Conservation (phyloP, 1,140 invertebrate genomes). For the Tetranychus cinnabarinus region DNA sequence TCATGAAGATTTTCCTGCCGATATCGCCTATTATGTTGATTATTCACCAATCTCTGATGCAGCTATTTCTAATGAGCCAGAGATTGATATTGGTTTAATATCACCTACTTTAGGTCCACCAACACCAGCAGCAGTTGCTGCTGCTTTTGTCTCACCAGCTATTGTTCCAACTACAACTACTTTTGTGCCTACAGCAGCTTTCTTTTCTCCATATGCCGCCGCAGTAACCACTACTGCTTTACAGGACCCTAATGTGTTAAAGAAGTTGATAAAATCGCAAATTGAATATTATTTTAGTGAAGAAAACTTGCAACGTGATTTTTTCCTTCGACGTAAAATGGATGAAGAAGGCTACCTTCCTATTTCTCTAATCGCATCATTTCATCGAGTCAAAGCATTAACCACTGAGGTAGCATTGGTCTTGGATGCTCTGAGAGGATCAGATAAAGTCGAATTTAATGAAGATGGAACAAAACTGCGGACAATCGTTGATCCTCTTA, state of each 20-base stretch:
- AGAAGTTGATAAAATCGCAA: background rate
- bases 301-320: slow-evolving; percentile 83
- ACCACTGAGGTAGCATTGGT: slow-evolving; percentile 62
- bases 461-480: slow-evolving; percentile 53
- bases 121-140: background rate
- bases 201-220: background rate
- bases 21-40: background rate
- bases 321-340: slow-evolving; percentile 92
- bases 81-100: background rate
- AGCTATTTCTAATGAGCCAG: background rate
- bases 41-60: background rate
- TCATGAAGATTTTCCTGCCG: background rate
- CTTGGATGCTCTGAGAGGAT: slow-evolving; percentile 48
- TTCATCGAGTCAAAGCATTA: slow-evolving; percentile 68
- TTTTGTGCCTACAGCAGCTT: background rate
- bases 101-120: background rate
- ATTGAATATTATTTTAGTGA: slow-evolving; percentile 93
- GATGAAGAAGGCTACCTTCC: slow-evolving; percentile 73
- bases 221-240: background rate
- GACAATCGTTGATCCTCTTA: slow-evolving; percentile 37
- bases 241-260: background rate
- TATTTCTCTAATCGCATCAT: slow-evolving; percentile 75
- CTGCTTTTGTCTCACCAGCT: background rate
- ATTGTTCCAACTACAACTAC: background rate
- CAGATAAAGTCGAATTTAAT: slow-evolving; percentile 53